Evolutionary conservation across 2,797 vertebrate genomes (phyloP).

Genomic region (Acrossocheilus wenchowensis): DNA sequence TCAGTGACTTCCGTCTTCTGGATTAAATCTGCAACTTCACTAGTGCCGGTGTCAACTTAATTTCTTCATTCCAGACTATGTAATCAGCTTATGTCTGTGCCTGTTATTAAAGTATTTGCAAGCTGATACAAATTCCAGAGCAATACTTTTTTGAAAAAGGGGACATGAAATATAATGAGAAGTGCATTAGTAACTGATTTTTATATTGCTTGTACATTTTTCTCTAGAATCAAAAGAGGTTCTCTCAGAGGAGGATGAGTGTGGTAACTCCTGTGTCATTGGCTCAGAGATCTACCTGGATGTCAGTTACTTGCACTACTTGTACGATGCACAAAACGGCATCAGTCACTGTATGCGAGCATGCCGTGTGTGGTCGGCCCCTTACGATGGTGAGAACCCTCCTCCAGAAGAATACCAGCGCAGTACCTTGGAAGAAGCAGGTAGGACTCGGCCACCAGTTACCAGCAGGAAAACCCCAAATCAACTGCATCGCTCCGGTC

Average conservation of each 20-base stretch:
- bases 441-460: constrained; percentile 49
- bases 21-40: constrained; percentile 40
- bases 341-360: constrained; percentile 86
- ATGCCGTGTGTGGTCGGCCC: constrained; percentile 91
- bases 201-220: constrained; percentile 19
- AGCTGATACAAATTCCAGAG: constrained; percentile 20
- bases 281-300: constrained; percentile 88
- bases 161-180: background rate
- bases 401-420: constrained; percentile 85
- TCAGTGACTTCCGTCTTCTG: constrained; percentile 15
- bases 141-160: background rate
- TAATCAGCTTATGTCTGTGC: constrained; percentile 22
- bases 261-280: constrained; percentile 84
- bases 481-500: constrained; percentile 24
- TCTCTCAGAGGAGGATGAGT: constrained; percentile 59
- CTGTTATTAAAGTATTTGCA: constrained; percentile 19
- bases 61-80: constrained; percentile 36
- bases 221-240: constrained; percentile 70
- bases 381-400: constrained; percentile 89
- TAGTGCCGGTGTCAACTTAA: background rate
- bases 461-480: constrained; percentile 52
- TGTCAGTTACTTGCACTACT: constrained; percentile 95
- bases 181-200: background rate
- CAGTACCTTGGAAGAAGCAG: constrained; percentile 76
- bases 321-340: constrained; percentile 87